Evolutionary conservation across 2,888 invertebrate species (phyloP).

Genomic region (Cyclophora punctaria): DNA sequence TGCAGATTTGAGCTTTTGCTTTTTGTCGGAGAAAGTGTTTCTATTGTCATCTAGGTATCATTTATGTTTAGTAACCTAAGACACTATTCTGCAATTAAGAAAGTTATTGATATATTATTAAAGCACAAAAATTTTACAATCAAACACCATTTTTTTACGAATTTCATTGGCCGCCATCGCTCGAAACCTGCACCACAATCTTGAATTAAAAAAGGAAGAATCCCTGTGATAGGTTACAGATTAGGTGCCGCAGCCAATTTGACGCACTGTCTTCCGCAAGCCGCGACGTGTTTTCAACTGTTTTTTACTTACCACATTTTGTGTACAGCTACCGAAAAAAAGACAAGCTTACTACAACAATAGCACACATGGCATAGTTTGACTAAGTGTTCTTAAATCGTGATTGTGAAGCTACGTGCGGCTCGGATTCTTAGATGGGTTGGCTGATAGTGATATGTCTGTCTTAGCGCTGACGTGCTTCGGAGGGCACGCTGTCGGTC

Average conservation of each 20-base stretch:
- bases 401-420: no score
- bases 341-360: no score
- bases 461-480: no score
- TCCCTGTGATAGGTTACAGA: constrained; percentile 71
- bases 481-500: no score
- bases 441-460: no score
- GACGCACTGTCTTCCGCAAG: constrained; percentile 62
- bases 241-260: constrained; percentile 63
- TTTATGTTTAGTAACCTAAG: not conserved
- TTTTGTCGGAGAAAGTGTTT: not conserved
- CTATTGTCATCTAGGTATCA: not conserved
- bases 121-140: not conserved
- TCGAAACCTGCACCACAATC: constrained; percentile 28
- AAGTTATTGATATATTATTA: not conserved
- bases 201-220: constrained; percentile 57
- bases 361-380: no score
- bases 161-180: constrained; percentile 6
- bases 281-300: constrained; percentile 30
- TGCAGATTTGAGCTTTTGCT: not conserved
- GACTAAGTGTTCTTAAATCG: no score
- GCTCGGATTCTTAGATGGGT: no score
- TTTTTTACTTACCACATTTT: constrained; percentile 36
- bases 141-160: not conserved
- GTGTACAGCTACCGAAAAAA: not conserved
- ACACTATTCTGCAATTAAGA: not conserved